These are phyloP conservation scores for Ectemnius lituratus DNA, from an alignment of 2,888 invertebrate genomes.

Conservation along the genomic window DNA sequence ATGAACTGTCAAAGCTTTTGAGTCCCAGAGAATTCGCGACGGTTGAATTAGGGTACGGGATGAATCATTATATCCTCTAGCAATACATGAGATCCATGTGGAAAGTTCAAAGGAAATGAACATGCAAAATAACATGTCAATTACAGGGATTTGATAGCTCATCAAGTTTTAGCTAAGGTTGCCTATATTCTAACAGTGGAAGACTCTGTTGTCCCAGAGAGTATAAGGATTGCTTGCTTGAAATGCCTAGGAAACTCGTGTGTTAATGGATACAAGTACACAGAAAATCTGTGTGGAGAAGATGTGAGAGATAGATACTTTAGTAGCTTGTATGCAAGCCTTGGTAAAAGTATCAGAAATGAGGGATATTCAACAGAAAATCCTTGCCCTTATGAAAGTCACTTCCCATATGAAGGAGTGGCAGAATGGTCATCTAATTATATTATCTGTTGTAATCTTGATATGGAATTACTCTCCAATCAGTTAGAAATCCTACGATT, in stretches of 20 bases:
- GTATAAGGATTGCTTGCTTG: conserved; percentile 63
- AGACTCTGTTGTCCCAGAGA: conserved; percentile 43
- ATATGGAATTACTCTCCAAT: conserved; percentile 43
- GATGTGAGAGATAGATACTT: conserved; percentile 28
- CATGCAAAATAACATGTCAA: neutral
- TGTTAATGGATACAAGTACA: conserved; percentile 60
- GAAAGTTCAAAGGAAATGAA: too few relatives aligned
- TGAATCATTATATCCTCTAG: neutral
- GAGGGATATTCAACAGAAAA: conserved; percentile 19
- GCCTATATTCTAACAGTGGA: conserved; percentile 61
- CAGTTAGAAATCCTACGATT: conserved; percentile 63
- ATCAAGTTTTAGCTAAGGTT: conserved; percentile 62
- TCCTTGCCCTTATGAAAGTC: conserved; percentile 50
- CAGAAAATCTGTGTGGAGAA: conserved; percentile 37
- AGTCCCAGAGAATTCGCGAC: conserved; percentile 64
- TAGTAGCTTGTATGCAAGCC: conserved; percentile 42
- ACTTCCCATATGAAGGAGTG: conserved; percentile 69
- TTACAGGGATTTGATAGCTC: conserved; percentile 59
- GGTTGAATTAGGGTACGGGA: conserved; percentile 37
- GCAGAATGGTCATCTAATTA: conserved; percentile 61
- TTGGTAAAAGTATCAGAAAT: conserved; percentile 30
- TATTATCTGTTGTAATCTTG: conserved; percentile 40
- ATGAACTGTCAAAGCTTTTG: conserved; percentile 56
- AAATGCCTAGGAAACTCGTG: conserved; percentile 74
- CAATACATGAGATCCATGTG: too few relatives aligned